Evolutionary conservation across 2,888 invertebrate species (phyloP), one percentile per base, ranked within the genome.

Genomic region (Pristionchus japonicus): DNA sequence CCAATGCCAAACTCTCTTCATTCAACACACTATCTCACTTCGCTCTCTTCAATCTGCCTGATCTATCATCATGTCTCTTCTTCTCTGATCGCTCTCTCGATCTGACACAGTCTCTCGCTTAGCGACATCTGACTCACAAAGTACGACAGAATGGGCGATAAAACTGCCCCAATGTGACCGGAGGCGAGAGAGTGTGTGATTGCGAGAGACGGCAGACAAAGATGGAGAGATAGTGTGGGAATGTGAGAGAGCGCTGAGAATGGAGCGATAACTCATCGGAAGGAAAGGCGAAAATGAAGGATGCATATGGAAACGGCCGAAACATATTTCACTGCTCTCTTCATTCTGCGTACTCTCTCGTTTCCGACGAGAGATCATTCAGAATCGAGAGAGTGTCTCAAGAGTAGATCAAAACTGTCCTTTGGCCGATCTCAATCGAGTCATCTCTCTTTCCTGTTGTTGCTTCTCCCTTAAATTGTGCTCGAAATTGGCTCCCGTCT

Each of bases 111-210:
- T 49, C 82, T 52, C 82, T 83, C 52, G 3, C 34, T 27, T 37
- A 3, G 11, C 27, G 77, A 70, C 77, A 47, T 47, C 77, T 77
- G 77, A 77, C 77, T 77, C 77, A 77, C 47, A 77, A 77, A 77
- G 47, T 77, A 77, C 77, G 47, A 77, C 77, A 77, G 77, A 77
- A 77, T 34, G 17, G 77, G 77, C 77, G 77, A 77, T 77, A 77
- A 77, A 77, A 47, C 43, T 34, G 37, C 70, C 37, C 67, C 77
- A 27, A 77, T 77, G 43, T 77, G 77, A 47, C 77, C 77, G 43
- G 43, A 77, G 52, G 34, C 52, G 82, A 52, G 52, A 83, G 52
- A 83, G 82, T 83, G 34, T 34, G 82, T 3, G 82, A 83, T 49
- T 83, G 9, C 20, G 17, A 23, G 49, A 83, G 82, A 83, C 49